Evolutionary conservation across 2,797 vertebrate species (phyloP), one percentile per base, ranked within the genome.

Genomic region (Austrolebias charrua): DNA sequence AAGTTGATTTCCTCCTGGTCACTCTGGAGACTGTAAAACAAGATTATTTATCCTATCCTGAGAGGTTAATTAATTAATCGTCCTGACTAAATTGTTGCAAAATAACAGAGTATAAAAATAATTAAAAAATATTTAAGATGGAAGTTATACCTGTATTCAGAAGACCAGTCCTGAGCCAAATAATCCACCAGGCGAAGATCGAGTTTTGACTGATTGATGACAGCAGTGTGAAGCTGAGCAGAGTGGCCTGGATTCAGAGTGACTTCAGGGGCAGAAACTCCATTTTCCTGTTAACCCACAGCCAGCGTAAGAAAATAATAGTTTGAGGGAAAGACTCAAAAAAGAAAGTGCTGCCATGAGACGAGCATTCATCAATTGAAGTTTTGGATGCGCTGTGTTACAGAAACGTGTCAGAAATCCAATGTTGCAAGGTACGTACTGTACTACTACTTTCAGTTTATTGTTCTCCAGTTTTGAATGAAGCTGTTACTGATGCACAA

Each of bases 1-100:
- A 99, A 98, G 88, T 90, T 91, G 90, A 98, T 99, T 56, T 99
- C 96, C 0, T 95, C 92, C 35, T 95, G 93, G 61, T 93, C 90
- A 63, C 86, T 92, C 48, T 75, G 86, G 73, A 98, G 83, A 29
- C 86, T 85, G 68, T 13, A 60, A 11, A 20, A 63, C 12, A 71
- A 10, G 2, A 73, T 20, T 0, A 29, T 48, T 20, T 14, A 31
- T 18, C 0, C 1, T 1, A 40, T 42, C 19, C 24, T 14, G 55
- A 60, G 56, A 16, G 15, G 14, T 16, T 5, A 44, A 40, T 9
- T 8, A 12, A 20, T 2, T 48, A 24, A 24, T 3, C 24, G 3
- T 24, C 24, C 24, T 24, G 24, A 24, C 24, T 24, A 24, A 24
- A 24, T 24, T 24, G 15, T n/a, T 62, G 7, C 15, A 4, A 60